A percentile compares a stretch with the other conserved stretches of the same genome.
Evolutionary conservation across 2,888 invertebrate species (phyloP).

Genomic region (Podabrus alpinus): DNA sequence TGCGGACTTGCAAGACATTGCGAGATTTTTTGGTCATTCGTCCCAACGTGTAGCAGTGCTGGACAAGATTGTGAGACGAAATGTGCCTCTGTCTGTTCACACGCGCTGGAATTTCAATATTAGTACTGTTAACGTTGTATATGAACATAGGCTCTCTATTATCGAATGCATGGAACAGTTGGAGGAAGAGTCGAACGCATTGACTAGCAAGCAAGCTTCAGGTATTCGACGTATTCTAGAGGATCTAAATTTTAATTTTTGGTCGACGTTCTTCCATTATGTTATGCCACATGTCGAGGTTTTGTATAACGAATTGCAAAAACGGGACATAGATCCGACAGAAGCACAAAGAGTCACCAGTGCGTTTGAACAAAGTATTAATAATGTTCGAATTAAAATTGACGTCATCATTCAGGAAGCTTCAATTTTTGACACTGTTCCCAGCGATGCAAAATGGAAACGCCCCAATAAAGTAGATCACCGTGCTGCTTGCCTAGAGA

Average conservation of each 20-base stretch:
- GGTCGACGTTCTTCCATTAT: background rate
- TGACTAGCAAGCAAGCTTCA: background rate
- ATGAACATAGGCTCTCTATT: background rate
- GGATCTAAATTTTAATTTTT: conserved; percentile 8
- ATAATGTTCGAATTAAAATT: background rate
- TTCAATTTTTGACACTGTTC: background rate
- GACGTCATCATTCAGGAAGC: background rate
- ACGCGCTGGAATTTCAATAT: background rate
- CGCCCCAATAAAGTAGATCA: background rate
- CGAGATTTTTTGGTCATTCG: conserved; percentile 2
- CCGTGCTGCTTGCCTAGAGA: no score
- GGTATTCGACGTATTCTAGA: background rate
- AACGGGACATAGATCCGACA: background rate
- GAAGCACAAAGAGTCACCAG: background rate
- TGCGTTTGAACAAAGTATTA: background rate
- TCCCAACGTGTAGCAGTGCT: conserved; percentile 2
- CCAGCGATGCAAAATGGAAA: background rate
- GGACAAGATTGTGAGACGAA: background rate
- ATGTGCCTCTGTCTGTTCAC: background rate
- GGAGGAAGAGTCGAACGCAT: background rate
- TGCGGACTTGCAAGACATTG: background rate
- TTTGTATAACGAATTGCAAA: conserved; percentile 4
- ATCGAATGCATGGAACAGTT: no score
- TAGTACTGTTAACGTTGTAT: conserved; percentile 6
- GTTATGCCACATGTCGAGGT: no score